These are phyloP conservation scores for Trichacis sp. DNA, from an alignment of 2,888 invertebrate species.

Conservation along the genomic window DNA sequence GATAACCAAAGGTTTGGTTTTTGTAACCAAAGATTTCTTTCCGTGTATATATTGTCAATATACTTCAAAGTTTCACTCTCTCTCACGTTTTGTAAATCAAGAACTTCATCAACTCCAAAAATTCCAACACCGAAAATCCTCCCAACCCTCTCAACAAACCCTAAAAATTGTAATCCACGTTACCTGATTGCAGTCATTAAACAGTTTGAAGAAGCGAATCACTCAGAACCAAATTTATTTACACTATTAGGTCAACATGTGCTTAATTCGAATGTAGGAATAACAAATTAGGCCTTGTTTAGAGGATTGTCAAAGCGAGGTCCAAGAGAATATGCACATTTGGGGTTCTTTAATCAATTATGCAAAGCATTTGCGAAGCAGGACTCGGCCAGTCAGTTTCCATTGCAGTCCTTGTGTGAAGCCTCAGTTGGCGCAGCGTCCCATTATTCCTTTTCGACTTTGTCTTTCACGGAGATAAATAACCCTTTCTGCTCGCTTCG, in stretches of 20 bases:
- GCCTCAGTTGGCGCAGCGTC: slow-evolving; percentile 36
- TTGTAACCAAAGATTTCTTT: no score
- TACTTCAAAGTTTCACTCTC: no score
- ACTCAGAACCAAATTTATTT: not conserved
- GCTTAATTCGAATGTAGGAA: not conserved
- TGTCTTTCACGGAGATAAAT: slow-evolving; percentile 28
- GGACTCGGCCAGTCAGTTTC: slow-evolving; percentile 32
- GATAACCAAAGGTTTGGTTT: no score
- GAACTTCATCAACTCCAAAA: no score
- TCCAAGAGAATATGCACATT: slow-evolving; percentile 25
- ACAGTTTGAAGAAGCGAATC: not conserved
- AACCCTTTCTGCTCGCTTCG: slow-evolving; percentile 19
- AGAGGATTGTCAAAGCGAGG: not conserved
- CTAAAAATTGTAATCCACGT: not conserved
- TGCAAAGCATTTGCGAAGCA: slow-evolving; percentile 62
- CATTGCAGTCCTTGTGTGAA: slow-evolving; percentile 21
- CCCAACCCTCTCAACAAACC: no score
- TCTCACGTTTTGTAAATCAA: no score
- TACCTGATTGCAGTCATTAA: not conserved
- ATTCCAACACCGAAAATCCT: no score
- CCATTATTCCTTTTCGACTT: slow-evolving; percentile 46
- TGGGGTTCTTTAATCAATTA: slow-evolving; percentile 67
- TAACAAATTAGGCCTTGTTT: not conserved
- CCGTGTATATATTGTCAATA: no score
- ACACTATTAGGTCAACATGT: not conserved